Base-by-base conservation (phyloP, 2,888 invertebrate genomes). In the Parochlus steinenii region DNA sequence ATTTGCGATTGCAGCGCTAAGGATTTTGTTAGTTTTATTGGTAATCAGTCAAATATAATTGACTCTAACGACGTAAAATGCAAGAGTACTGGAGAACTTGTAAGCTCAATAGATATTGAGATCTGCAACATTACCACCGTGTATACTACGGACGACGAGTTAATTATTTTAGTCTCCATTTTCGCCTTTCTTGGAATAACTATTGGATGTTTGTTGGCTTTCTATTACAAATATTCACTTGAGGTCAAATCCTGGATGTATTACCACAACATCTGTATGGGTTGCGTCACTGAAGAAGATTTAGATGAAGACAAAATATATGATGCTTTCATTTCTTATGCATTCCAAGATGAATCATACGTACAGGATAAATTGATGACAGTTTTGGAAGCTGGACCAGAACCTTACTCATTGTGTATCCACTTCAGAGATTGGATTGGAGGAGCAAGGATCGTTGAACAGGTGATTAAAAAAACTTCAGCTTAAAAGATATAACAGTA, bases 381-480 rank as follows among this genome's bases (percentile, higher is more conserved):
- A 1, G 66, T 67, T 30, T 57, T 85, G 39, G 81, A 81, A 53
- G 57, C 54, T 37, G 71, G 69, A 3, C 63, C 67, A 1, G 59
- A 62, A 20, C 67, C 67, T 1, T 80, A 69, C 50, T 73, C 73
- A 46, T 54, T 82, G 6, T 81, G 80, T 50, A 54, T 82, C 12
- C 80, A 81, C 49, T 68, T 67, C 33, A 64, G 82, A 1, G 76
- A 83, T 51, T 83, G n/a, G n/a, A n/a, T n/a, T n/a, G n/a, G n/a
- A n/a, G n/a, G n/a, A n/a, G 77, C 74, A 34, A 71, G 67, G 50
- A 85, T 85, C 43, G 69, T 74, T 1, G 67, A 63, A 20, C 64
- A 67, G 43, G 39, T 39, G 33, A 31, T 15, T 32, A 22, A n/a
- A n/a, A n/a, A n/a, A n/a, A n/a, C n/a, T n/a, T n/a, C n/a, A n/a